Base-by-base conservation (phyloP, 2,888 invertebrate genomes). In the Boloria selene region DNA sequence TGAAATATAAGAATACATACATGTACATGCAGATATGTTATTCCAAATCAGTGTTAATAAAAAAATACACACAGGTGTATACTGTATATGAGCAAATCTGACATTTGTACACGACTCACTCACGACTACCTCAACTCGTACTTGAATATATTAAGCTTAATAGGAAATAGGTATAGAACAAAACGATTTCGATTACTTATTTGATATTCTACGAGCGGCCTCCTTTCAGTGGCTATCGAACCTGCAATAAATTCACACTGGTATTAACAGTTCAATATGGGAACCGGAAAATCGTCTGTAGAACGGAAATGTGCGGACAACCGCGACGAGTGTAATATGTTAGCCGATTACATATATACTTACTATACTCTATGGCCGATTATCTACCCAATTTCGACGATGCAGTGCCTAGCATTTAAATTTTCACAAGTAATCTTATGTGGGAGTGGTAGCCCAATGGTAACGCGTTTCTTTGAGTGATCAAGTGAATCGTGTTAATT, bases 231-330 rank as follows among this genome's bases (percentile, higher is more conserved):
- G 54, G 55, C 55, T 51, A 65, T 56, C 18, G 42, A 61, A 54
- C 55, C 44, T 56, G 45, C 18, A 65, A 61, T 65, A 61, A 65
- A 56, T 65, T 61, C 51, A 44, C 55, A 17, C 49, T 59, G 54
- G 42, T 26, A 83, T 81, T 83, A 74, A 73, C 75, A 78, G 77
- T 79, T 79, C 77, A 79, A 79, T 79, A 61, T 76, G 73, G 70
- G 72, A 68, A 73, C 75, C 77, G 76, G 81, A 77, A 83, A 83
- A 83, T 83, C 78, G 77, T 38, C 31, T 38, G 31, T 38, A 70
- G 73, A 71, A 73, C 62, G 74, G 70, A 66, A 79, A 79, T 79
- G 77, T 79, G 79, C 77, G 77, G 75, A 75, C 10, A 10, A 73
- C 58, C 65, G 74, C 74, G 49, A n/a, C 53, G 18, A 50, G 31